These are phyloP conservation scores for Athene noctua DNA, from an alignment of 2,113 vertebrate genomes.

Conservation along the genomic window DNA sequence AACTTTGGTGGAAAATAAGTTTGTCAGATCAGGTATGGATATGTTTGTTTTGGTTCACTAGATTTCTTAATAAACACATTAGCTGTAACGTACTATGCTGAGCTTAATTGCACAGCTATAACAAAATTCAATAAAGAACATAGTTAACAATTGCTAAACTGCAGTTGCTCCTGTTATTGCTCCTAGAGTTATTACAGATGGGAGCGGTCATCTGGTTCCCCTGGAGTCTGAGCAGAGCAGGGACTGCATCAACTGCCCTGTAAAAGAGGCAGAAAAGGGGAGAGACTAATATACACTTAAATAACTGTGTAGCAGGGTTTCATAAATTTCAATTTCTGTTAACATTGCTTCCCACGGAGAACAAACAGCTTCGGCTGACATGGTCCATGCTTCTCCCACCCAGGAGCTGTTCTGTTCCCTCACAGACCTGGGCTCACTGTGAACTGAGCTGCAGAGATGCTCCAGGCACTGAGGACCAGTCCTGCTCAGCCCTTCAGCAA, in stretches of 20 bases:
- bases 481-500: not conserved
- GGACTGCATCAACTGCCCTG: not conserved
- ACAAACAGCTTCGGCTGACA: not conserved
- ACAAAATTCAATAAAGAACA: conserved; percentile 27
- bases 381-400: not conserved
- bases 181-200: not conserved
- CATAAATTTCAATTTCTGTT: conserved; percentile 10
- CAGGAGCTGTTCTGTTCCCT: not conserved
- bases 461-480: not conserved
- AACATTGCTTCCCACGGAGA: not conserved
- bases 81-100: not conserved
- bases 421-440: not conserved
- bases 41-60: conserved; percentile 14
- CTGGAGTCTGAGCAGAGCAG: not conserved
- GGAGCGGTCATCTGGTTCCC: not conserved
- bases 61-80: conserved; percentile 47
- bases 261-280: not conserved
- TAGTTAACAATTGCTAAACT: conserved; percentile 41
- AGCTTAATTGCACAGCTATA: conserved; percentile 45
- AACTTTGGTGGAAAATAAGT: conserved; percentile 7
- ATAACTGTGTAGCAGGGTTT: not conserved
- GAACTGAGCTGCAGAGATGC: not conserved
- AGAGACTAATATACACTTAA: not conserved
- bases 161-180: not conserved
- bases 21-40: not conserved